These are phyloP conservation scores for Hirtodrosophila histrioides DNA, from an alignment of 2,888 invertebrate species.

Conservation along the genomic window DNA sequence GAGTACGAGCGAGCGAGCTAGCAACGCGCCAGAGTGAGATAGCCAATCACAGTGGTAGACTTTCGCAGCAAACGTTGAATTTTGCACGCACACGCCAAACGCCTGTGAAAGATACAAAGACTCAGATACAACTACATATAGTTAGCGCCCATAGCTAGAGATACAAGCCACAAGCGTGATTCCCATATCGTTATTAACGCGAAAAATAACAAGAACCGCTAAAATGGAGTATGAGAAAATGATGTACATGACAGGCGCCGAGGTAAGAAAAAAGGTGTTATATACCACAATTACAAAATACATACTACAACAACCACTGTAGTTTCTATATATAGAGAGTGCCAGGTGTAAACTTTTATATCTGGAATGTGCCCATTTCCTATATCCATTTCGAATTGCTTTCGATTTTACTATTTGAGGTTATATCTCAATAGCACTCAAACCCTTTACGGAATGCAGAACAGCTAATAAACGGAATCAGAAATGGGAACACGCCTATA, in stretches of 20 bases:
- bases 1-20: constrained; percentile 27
- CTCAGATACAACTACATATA: constrained; percentile 18
- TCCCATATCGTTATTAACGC: constrained; percentile 35
- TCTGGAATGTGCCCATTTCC: too few species aligned
- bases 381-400: too few species aligned
- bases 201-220: constrained; percentile 19
- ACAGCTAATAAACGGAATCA: too few species aligned
- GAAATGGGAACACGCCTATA: too few species aligned
- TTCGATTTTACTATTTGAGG: too few species aligned
- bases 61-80: constrained; percentile 65
- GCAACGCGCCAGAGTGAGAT: constrained; percentile 48
- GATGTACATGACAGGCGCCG: constrained; percentile 64
- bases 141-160: background rate
- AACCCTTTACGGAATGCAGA: too few species aligned
- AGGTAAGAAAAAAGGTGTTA: constrained; percentile 57
- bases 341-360: too few species aligned
- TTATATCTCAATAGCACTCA: too few species aligned
- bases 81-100: constrained; percentile 59
- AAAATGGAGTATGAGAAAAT: constrained; percentile 81
- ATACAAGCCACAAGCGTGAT: constrained; percentile 24
- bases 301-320: too few species aligned
- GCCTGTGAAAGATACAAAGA: constrained; percentile 28
- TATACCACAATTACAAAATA: too few species aligned
- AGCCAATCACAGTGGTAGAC: constrained; percentile 53
- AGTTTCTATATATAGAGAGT: too few species aligned